Evolutionary conservation across 1,140 invertebrate genomes (phyloP).

Genomic region (Sycobia sp.): DNA sequence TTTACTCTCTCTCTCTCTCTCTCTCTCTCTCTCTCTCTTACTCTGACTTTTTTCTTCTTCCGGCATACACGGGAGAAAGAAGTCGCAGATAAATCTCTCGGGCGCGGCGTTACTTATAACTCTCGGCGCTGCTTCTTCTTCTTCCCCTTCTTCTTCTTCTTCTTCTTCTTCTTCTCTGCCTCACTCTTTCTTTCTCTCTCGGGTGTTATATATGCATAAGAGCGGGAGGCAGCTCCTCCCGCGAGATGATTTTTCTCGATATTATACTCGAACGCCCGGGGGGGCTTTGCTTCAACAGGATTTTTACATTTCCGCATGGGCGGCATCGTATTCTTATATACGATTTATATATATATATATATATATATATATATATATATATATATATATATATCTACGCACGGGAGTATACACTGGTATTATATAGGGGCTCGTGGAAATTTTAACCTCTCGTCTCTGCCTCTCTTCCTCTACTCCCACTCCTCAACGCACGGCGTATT

Average conservation of each 20-base stretch:
- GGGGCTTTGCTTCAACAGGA: conserved; percentile 13
- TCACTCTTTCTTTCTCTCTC: no score
- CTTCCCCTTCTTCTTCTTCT: not conserved
- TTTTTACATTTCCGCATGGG: conserved; percentile 15
- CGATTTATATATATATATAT: no score
- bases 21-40: not conserved
- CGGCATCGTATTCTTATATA: conserved; percentile 3
- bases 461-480: no score
- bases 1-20: not conserved
- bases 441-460: not conserved
- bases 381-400: no score
- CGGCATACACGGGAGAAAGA: no score
- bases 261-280: not conserved
- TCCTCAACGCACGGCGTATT: no score
- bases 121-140: not conserved
- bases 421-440: not conserved
- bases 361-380: no score
- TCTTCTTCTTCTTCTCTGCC: no score
- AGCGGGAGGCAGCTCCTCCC: not conserved
- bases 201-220: not conserved
- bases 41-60: not conserved
- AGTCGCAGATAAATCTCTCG: no score
- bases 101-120: conserved; percentile 1
- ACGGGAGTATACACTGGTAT: no score
- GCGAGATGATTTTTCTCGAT: conserved; percentile 26